These are phyloP conservation scores for Eupithecia exiguata DNA, from an alignment of 2,888 invertebrate genomes.

Conservation along the genomic window DNA sequence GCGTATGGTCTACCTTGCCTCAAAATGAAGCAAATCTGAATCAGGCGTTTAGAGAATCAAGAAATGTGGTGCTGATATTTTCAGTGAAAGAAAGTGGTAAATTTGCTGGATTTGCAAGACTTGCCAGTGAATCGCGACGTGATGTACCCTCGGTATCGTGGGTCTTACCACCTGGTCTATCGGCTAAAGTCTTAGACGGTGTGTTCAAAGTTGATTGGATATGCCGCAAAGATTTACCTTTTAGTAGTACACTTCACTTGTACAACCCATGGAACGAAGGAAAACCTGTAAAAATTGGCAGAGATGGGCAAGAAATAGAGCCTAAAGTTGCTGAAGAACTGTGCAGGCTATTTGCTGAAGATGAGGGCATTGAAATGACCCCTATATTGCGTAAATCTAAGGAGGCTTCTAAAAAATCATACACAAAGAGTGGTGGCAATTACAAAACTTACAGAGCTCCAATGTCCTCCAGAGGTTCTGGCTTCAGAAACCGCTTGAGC, in stretches of 20 bases:
- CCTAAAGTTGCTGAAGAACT: constrained; percentile 97
- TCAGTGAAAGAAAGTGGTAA: constrained; percentile 99
- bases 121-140: constrained; percentile 93
- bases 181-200: constrained; percentile 96
- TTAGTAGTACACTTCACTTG: constrained; percentile 95
- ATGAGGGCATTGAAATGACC: constrained; percentile 95
- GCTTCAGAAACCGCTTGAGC: constrained; percentile 80
- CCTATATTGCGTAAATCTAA: constrained; percentile 93
- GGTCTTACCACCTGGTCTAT: constrained; percentile 97
- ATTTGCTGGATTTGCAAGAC: constrained; percentile 96
- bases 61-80: constrained; percentile 97
- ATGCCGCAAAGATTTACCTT: constrained; percentile 96
- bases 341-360: constrained; percentile 96
- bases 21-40: constrained; percentile 98
- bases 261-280: constrained; percentile 99
- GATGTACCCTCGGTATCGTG: constrained; percentile 96
- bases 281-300: constrained; percentile 99
- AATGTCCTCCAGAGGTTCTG: constrained; percentile 71
- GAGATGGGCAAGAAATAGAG: constrained; percentile 99
- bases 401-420: constrained; percentile 88
- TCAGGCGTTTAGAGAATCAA: constrained; percentile 95
- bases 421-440: constrained; percentile 80
- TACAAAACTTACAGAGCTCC: constrained; percentile 79
- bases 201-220: constrained; percentile 99
- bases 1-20: constrained; percentile 98